phyloP scores from a whole-genome alignment of 2,113 vertebrate genomes.

The Halcyon senegalensis region DNA sequence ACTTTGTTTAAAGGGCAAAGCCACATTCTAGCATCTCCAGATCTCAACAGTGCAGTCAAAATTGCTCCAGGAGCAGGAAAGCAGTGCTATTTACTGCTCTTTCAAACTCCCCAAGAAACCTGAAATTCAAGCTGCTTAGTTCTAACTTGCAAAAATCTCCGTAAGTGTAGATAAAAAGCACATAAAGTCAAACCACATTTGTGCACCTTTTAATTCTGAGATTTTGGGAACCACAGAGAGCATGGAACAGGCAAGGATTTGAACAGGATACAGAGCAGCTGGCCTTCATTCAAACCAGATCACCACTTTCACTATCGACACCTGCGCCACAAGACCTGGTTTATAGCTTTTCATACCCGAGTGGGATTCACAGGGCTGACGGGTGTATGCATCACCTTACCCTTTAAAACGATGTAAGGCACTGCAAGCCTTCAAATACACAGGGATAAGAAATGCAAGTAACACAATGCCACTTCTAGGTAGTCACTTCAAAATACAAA shows the following conservation, averaged over 20 bases:
- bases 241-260: not conserved
- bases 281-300: not conserved
- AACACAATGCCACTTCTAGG: not conserved
- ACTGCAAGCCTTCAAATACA: not conserved
- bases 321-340: not conserved
- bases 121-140: not conserved
- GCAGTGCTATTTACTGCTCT: not conserved
- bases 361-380: not conserved
- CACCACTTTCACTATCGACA: not conserved
- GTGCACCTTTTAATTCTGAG: not conserved
- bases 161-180: not conserved
- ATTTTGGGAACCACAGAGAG: not conserved
- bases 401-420: not conserved
- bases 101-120: not conserved
- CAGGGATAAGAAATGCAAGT: not conserved
- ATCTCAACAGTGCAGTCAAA: not conserved
- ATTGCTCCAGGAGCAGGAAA: not conserved
- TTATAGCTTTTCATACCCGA: not conserved
- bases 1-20: constrained; percentile 28
- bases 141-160: not conserved
- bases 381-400: not conserved
- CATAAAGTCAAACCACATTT: not conserved
- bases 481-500: not conserved
- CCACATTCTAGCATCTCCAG: not conserved
- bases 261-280: not conserved